Evolutionary conservation across 35 echinoderm and acorn worm species (phyloP).

Genomic region (Hemicentrotus pulcherrimus): DNA sequence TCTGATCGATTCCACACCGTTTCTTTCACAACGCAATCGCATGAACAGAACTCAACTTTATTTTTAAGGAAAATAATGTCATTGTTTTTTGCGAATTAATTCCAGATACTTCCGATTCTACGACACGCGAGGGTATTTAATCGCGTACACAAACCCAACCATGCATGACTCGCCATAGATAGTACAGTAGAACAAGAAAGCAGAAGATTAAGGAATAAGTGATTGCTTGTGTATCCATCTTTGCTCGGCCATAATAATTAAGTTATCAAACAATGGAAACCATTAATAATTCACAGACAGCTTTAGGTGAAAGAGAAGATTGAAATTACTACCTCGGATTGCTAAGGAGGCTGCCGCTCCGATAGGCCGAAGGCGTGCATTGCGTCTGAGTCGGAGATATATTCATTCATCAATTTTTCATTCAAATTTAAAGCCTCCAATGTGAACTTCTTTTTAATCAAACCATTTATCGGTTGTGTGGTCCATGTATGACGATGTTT

Average conservation of each 20-base stretch:
- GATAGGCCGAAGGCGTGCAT: neutral
- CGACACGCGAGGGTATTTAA: neutral
- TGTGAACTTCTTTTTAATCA: neutral
- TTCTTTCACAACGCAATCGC: no score
- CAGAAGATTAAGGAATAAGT: neutral
- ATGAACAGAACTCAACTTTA: no score
- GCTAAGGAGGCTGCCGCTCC: neutral
- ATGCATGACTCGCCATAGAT: neutral
- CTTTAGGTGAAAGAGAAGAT: neutral
- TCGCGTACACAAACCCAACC: neutral
- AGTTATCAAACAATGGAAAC: neutral
- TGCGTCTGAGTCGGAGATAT: neutral
- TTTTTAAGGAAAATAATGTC: no score
- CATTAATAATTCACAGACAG: neutral
- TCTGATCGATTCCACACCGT: no score
- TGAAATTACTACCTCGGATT: neutral
- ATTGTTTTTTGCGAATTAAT: no score
- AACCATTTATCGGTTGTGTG: neutral
- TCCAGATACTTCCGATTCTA: no score
- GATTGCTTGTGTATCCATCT: neutral
- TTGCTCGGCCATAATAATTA: neutral
- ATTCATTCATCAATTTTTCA: neutral
- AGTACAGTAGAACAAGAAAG: neutral
- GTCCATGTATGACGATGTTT: neutral
- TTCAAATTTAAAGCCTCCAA: neutral